phyloP scores from a whole-genome alignment of 2,797 vertebrate species.

The Phoebastria nigripes region DNA sequence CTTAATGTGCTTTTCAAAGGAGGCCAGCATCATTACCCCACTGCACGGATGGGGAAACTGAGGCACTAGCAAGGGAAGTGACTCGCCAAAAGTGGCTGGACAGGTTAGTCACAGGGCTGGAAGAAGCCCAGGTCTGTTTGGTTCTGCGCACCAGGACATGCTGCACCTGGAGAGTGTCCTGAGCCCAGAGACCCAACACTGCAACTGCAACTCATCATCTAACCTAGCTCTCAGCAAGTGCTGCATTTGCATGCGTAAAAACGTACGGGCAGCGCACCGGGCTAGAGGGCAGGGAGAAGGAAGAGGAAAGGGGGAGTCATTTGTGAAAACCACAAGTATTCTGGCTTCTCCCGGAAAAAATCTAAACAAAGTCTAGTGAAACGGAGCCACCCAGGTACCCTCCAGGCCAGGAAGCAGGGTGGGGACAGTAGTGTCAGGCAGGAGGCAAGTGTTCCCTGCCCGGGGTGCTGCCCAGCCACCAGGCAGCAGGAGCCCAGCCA shows the following conservation, averaged over 20 bases:
- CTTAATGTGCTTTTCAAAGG: slow-evolving; percentile 13
- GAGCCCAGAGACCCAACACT: neutral
- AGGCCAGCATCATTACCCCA: slow-evolving; percentile 22
- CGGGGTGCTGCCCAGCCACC: neutral
- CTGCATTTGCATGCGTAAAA: neutral
- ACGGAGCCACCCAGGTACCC: neutral
- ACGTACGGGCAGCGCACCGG: neutral
- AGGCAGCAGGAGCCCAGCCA: neutral
- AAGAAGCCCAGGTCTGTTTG: slow-evolving; percentile 7
- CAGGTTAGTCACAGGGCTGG: slow-evolving; percentile 39
- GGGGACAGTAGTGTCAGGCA: neutral
- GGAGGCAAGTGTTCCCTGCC: neutral
- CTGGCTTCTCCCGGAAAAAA: neutral
- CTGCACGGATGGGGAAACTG: slow-evolving; percentile 29
- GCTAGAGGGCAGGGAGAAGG: slow-evolving; percentile 37
- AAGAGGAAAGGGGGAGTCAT: neutral
- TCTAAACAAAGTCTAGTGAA: neutral
- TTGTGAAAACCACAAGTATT: slow-evolving; percentile 21
- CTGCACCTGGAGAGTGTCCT: neutral
- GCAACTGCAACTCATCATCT: neutral
- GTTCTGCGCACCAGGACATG: neutral
- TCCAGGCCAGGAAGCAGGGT: neutral
- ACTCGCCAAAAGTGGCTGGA: neutral
- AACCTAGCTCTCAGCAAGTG: neutral
- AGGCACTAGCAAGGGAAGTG: slow-evolving; percentile 25